A percentile compares a stretch with the other conserved stretches of the same genome.
phyloP scores from a whole-genome alignment of 2,797 vertebrate genomes.

The Coracias cyanogaster region DNA sequence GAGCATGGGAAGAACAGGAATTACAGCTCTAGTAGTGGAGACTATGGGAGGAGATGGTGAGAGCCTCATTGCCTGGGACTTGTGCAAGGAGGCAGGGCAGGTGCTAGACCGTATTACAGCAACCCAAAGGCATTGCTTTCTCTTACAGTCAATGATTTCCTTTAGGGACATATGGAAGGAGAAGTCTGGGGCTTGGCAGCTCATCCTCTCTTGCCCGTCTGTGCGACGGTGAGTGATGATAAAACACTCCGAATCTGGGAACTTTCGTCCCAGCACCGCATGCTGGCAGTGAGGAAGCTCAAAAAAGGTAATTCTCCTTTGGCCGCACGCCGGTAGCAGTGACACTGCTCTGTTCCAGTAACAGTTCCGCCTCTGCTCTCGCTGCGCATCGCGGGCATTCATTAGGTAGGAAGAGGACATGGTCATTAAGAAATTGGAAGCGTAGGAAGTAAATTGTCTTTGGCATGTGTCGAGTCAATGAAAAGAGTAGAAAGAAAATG shows the following conservation, averaged over 20 bases:
- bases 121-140: not conserved
- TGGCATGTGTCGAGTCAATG: conserved; percentile 23
- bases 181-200: conserved; percentile 96
- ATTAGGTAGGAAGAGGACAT: not conserved
- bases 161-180: conserved; percentile 96
- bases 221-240: conserved; percentile 96
- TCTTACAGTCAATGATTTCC: not conserved
- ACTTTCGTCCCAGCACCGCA: conserved; percentile 93
- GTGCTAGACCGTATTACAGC: not conserved
- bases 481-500: not conserved
- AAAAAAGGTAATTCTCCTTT: conserved; percentile 87
- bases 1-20: not conserved
- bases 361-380: not conserved
- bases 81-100: not conserved
- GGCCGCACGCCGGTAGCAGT: not conserved
- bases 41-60: not conserved
- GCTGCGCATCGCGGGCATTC: not conserved
- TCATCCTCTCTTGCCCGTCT: conserved; percentile 93
- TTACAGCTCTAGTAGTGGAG: not conserved
- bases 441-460: not conserved
- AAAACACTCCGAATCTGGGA: conserved; percentile 97
- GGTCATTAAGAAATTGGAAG: not conserved
- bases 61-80: not conserved
- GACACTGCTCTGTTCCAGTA: not conserved
- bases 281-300: conserved; percentile 97